A percentile compares a stretch with the other conserved stretches of the same genome.
These are phyloP conservation scores for Zosterops hypoxanthus DNA, from an alignment of 2,113 vertebrate species.

Conservation along the genomic window DNA sequence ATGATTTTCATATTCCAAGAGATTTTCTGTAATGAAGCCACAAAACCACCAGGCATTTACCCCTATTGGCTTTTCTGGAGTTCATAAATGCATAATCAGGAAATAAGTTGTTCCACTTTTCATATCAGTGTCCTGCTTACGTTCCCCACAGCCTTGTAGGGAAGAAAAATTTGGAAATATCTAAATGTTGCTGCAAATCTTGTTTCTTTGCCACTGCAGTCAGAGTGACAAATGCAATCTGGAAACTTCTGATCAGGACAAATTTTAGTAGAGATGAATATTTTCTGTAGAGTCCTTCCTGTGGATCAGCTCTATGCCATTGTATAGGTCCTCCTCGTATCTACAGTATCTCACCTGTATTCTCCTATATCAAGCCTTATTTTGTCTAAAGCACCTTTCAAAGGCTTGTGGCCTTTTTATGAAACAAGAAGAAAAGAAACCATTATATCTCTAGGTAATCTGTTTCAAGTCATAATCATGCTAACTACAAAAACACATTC, in stretches of 20 bases:
- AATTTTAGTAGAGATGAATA: not conserved
- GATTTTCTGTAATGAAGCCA: conserved; percentile 46
- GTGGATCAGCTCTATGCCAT: not conserved
- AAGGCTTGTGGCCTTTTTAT: not conserved
- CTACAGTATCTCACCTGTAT: not conserved
- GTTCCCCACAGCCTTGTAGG: conserved; percentile 28
- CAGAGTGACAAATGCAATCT: not conserved
- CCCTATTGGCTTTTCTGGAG: not conserved
- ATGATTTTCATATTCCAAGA: conserved; percentile 39
- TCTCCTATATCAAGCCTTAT: not conserved
- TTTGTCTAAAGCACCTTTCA: not conserved
- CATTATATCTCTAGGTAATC: not conserved
- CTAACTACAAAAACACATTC: not conserved
- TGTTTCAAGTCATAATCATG: not conserved
- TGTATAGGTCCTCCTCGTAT: not conserved
- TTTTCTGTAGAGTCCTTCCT: not conserved
- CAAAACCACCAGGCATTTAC: conserved; percentile 37
- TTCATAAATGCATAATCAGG: not conserved
- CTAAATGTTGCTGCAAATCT: not conserved
- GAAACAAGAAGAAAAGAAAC: not conserved
- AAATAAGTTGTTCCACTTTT: not conserved
- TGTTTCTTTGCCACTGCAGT: not conserved
- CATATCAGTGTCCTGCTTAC: not conserved
- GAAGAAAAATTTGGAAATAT: conserved; percentile 38
- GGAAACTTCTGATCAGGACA: not conserved